Evolutionary conservation across 1,140 invertebrate genomes (phyloP).

Genomic region (Neuroterus valhalla): DNA sequence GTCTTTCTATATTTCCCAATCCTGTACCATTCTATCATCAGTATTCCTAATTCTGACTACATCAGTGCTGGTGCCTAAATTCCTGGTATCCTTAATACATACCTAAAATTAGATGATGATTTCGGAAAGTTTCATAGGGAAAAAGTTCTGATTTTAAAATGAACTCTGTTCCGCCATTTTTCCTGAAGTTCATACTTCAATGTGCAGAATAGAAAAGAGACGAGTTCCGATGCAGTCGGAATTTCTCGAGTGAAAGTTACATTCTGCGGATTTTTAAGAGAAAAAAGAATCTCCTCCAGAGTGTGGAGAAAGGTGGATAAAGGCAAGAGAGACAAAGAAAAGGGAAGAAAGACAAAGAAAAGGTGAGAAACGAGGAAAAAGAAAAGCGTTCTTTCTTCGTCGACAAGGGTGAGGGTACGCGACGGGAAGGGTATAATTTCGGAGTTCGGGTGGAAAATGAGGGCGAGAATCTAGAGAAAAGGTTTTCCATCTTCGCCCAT

Average conservation of each 20-base stretch:
- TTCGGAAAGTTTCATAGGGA: too few species aligned
- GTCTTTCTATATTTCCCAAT: too few species aligned
- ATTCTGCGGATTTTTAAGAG: slow-evolving; percentile 3
- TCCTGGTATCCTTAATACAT: too few species aligned
- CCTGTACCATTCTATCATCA: too few species aligned
- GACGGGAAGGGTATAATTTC: slow-evolving; percentile 17
- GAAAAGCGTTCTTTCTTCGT: background rate
- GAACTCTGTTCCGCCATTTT: background rate
- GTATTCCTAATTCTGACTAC: too few species aligned
- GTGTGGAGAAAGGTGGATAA: background rate
- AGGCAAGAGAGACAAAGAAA: slow-evolving; percentile 1
- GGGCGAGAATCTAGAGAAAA: background rate
- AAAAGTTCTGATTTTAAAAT: too few species aligned
- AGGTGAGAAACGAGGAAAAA: background rate
- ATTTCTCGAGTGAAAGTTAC: background rate
- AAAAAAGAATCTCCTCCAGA: background rate
- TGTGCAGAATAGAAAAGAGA: slow-evolving; percentile 7
- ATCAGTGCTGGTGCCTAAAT: too few species aligned
- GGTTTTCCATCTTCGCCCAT: background rate
- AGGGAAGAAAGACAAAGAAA: background rate
- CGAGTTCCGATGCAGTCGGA: slow-evolving; percentile 1
- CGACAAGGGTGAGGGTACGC: background rate
- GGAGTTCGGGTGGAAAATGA: slow-evolving; percentile 15
- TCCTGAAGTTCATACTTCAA: background rate
- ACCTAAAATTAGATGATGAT: too few species aligned